Evolutionary conservation across 2,797 vertebrate genomes (phyloP), one percentile per base, ranked within the genome.

Genomic region (Tolypeutes matacus): DNA sequence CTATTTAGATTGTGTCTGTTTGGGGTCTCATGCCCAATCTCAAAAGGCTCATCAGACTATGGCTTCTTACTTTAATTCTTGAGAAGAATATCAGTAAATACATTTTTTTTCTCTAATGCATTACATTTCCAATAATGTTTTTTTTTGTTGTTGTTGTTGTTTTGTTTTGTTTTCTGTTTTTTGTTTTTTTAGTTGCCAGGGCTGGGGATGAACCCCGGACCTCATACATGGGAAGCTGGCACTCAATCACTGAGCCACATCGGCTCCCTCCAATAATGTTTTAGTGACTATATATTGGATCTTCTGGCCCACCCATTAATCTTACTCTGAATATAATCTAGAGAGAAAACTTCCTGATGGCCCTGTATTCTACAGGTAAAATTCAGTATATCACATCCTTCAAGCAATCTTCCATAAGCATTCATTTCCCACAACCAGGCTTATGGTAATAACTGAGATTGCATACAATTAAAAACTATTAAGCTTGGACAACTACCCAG

Each of bases 271-370:
- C 53, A 65, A 20, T 60, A 82, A 53, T 62, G 18, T 53, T 73
- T 93, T 75, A 69, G 67, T 82, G 77, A 64, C 39, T 91, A 77
- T 42, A 88, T 31, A 58, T n/a, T 88, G 31, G 62, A 46, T 51
- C 70, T 73, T 73, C 39, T 58, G 36, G 46, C n/a, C 23, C 20
- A 29, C n/a, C 31, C 10, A 12, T 83, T 83, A 65, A 78, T 77
- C 34, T 46, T 56, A 64, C 27, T 94, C 31, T 72, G 36, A 88
- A 34, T 82, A 7, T 14, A 91, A 3, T 65, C 14, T 39, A 70
- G 31, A 87, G 15, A 77, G 77, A 77, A 72, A 39, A 77, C 56
- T 75, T 91, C 56, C 72, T 78, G 51, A 83, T 73, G 21, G 67
- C 36, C 20, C 10, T 73, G 13, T 56, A 87, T 64, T 25, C n/a